Conservation (phyloP, 2,888 invertebrate species). For the Dendrolimus houi region DNA sequence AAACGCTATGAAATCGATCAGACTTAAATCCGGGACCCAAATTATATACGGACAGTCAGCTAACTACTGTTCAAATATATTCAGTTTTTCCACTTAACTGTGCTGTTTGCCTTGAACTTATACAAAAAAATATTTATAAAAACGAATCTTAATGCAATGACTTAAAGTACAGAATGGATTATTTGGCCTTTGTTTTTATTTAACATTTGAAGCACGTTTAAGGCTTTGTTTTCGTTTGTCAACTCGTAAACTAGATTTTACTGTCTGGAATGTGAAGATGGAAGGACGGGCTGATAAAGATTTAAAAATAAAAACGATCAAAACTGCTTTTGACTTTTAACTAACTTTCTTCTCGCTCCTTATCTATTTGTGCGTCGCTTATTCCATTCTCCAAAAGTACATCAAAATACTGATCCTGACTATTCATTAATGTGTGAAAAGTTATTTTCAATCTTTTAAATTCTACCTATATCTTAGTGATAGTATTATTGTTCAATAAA, state of each 20-base stretch:
- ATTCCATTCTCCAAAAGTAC: too few species aligned
- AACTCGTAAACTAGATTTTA: constrained; percentile 9
- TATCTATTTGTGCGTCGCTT: too few species aligned
- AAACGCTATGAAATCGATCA: too few species aligned
- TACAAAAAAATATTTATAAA: background rate
- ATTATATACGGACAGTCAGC: background rate
- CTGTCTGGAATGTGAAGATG: background rate
- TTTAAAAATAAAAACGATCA: background rate
- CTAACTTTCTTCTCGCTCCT: too few species aligned
- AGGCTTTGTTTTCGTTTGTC: constrained; percentile 7
- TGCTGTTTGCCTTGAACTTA: constrained; percentile 5
- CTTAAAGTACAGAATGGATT: background rate
- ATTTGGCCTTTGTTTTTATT: background rate
- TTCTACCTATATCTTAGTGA: too few species aligned
- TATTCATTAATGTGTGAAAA: too few species aligned
- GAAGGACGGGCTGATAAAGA: background rate
- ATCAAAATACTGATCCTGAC: too few species aligned
- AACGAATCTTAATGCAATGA: background rate
- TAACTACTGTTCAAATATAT: background rate
- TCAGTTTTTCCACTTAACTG: constrained; percentile 2
- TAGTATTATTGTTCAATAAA: too few species aligned
- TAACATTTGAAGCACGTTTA: constrained; percentile 8
- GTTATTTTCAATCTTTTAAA: too few species aligned
- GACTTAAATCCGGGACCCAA: background rate
- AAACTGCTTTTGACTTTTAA: too few species aligned